Conservation (phyloP, 2,113 vertebrate species). For the Paramisgurnus dabryanus region DNA sequence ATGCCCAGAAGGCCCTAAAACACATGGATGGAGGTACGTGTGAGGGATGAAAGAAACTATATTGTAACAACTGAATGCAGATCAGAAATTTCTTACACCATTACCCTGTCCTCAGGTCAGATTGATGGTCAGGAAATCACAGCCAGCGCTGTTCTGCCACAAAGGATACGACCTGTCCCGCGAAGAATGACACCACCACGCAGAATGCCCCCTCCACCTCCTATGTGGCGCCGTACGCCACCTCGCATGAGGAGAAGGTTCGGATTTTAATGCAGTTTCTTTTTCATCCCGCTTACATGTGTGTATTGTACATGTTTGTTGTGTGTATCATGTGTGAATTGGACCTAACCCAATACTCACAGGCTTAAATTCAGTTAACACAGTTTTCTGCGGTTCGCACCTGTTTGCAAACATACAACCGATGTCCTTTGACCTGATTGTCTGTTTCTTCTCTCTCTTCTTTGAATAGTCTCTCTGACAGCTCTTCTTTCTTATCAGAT, state of each 20-base stretch:
- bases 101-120: conserved; percentile 78
- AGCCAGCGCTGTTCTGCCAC: conserved; percentile 88
- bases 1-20: conserved; percentile 93
- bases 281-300: too few species aligned
- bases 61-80: neutral
- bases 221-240: conserved; percentile 92
- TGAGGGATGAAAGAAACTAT: neutral
- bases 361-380: neutral
- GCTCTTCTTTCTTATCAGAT: conserved; percentile 4
- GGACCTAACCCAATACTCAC: neutral
- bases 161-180: conserved; percentile 77
- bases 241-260: conserved; percentile 94
- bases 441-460: neutral
- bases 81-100: neutral
- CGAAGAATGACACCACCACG: conserved; percentile 87
- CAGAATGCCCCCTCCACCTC: conserved; percentile 89
- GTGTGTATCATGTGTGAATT: neutral
- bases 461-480: neutral
- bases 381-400: neutral
- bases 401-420: neutral
- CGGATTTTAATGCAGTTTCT: neutral
- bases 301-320: neutral
- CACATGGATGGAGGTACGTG: conserved; percentile 95
- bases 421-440: neutral
- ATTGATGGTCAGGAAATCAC: conserved; percentile 98